Percentiles rank a stretch among this genome's conserved stretches.
These are phyloP conservation scores for Oryzias woworae DNA, from an alignment of 2,113 vertebrate genomes.

Conservation along the genomic window DNA sequence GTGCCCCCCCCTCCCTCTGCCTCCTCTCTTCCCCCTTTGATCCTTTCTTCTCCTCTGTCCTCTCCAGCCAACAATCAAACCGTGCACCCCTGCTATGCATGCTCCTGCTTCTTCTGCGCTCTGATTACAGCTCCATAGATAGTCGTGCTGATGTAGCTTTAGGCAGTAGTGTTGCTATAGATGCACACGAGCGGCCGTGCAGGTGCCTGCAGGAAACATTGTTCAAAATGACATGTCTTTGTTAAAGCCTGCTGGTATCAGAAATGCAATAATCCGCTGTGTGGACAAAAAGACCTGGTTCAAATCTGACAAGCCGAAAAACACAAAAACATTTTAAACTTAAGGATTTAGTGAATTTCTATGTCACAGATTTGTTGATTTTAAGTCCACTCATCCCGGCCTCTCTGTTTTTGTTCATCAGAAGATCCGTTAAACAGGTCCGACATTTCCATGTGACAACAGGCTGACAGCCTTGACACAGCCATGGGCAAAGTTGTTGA, in stretches of 20 bases:
- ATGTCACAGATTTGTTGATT: not conserved
- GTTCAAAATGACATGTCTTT: not conserved
- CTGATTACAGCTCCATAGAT: constrained; percentile 61
- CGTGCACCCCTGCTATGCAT: constrained; percentile 52
- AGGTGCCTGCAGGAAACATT: constrained; percentile 32
- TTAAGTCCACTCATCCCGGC: constrained; percentile 21
- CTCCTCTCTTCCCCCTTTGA: constrained; percentile 4
- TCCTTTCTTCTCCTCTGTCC: constrained; percentile 36
- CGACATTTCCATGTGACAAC: constrained; percentile 48
- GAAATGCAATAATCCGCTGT: constrained; percentile 3
- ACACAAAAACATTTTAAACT: not conserved
- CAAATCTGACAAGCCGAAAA: constrained; percentile 3
- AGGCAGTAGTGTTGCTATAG: constrained; percentile 64
- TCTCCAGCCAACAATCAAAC: constrained; percentile 76
- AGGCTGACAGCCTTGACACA: constrained; percentile 57
- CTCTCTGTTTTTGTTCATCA: constrained; percentile 55
- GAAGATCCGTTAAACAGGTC: constrained; percentile 38
- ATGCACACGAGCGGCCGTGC: constrained; percentile 49
- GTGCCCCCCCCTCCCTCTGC: constrained; percentile 42
- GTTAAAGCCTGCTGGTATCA: not conserved
- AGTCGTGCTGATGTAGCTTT: constrained; percentile 64
- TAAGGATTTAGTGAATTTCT: not conserved
- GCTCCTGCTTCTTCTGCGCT: constrained; percentile 66
- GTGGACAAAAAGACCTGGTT: not conserved
- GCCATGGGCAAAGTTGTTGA: constrained; percentile 59